Base-by-base conservation (phyloP, 2,888 invertebrate genomes). In the Apotomis turbidana region DNA sequence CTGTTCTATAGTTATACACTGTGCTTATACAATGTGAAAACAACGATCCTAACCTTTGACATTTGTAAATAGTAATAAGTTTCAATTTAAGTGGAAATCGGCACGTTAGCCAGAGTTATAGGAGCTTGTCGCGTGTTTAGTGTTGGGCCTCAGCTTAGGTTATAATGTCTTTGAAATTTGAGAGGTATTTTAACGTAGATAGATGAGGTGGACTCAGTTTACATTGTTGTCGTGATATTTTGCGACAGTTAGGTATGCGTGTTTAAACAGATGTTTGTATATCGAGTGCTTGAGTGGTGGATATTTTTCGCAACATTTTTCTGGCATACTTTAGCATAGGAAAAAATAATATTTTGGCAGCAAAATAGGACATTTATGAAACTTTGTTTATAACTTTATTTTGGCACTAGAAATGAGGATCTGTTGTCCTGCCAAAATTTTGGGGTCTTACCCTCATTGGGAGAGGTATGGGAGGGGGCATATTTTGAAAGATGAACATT, bases 101-200 rank as follows among this genome's bases (percentile, higher is more conserved):
- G 1, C 38, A 58, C 58, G 58, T 36, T 58, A n/a, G 58, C 58
- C 38, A 6, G 38, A 58, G 58, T 38, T 58, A 58, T 38, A 58
- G 38, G 38, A 9, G 58, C 4, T 38, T 38, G 3, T 58, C n/a
- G 3, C n/a, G 12, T n/a, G n/a, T n/a, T 58, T n/a, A 38, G 58
- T n/a, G 58, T 58, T n/a, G 38, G 38, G 38, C 38, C 38, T 58
- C 36, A 6, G 10, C 38, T 58, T 27, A 12, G 27, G 55, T 58
- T 58, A 58, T 58, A 58, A 58, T 58, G 58, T 12, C 38, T 36
- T n/a, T 58, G 58, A 58, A 58, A 58, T 58, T 27, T 6, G 58
- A 58, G 38, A 58, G 38, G 58, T 12, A 12, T 38, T 58, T 38
- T 38, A 58, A 36, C 58, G 5, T 12, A 5, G 10, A 5, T 9